Percentiles rank a stretch among this genome's conserved stretches.
These are phyloP conservation scores for Apis dorsata DNA, from an alignment of 1,140 invertebrate species.

Conservation along the genomic window DNA sequence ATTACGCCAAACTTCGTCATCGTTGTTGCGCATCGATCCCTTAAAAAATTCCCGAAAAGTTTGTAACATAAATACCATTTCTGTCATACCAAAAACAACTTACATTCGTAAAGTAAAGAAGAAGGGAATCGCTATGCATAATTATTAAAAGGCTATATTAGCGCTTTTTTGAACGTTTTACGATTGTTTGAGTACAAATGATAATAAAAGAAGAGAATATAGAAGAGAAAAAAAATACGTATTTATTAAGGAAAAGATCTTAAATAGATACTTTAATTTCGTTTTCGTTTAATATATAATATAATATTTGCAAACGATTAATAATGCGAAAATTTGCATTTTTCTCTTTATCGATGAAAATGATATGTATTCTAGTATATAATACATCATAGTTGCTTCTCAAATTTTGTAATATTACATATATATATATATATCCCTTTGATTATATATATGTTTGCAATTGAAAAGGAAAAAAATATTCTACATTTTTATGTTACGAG, in stretches of 20 bases:
- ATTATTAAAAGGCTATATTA: background rate
- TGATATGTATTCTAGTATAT: too few species aligned
- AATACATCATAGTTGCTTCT: too few species aligned
- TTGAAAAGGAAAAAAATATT: too few species aligned
- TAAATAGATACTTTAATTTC: background rate
- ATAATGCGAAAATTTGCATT: too few species aligned
- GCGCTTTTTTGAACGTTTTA: background rate
- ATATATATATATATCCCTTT: too few species aligned
- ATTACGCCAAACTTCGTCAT: slow-evolving; percentile 21
- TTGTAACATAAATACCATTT: slow-evolving; percentile 68
- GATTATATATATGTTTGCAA: too few species aligned
- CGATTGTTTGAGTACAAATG: too few species aligned
- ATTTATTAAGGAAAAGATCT: background rate
- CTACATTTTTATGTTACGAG: too few species aligned
- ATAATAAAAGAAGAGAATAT: background rate
- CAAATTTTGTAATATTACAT: too few species aligned
- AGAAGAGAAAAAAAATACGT: background rate
- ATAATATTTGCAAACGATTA: too few species aligned
- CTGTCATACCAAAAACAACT: slow-evolving; percentile 67
- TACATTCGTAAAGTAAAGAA: slow-evolving; percentile 54
- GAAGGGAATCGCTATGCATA: background rate
- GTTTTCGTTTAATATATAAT: too few species aligned
- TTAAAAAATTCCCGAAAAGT: slow-evolving; percentile 52
- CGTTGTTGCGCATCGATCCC: slow-evolving; percentile 49
- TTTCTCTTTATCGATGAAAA: too few species aligned